These are phyloP conservation scores for Solenodon paradoxus DNA, from an alignment of 2,113 vertebrate genomes.

Conservation along the genomic window DNA sequence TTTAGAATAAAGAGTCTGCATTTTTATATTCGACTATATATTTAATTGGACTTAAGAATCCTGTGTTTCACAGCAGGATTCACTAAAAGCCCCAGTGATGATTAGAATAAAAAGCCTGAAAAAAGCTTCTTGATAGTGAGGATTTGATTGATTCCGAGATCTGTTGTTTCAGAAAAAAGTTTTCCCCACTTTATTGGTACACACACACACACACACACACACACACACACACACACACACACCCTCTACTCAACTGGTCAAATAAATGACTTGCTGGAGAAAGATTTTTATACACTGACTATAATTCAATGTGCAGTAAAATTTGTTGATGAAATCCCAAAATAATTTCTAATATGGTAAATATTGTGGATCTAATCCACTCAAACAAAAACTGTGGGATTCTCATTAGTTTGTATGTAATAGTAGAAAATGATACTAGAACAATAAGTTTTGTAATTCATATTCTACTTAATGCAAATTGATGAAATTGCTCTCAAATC, in stretches of 20 bases:
- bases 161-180: conserved; percentile 34
- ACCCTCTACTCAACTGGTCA: neutral
- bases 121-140: conserved; percentile 10
- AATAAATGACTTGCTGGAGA: conserved; percentile 53
- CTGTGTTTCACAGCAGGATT: conserved; percentile 45
- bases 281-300: conserved; percentile 61
- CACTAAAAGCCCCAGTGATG: neutral
- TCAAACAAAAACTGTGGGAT: neutral
- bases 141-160: conserved; percentile 57
- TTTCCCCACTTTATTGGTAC: neutral
- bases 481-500: neutral
- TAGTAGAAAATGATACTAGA: neutral
- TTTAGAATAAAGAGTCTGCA: conserved; percentile 7
- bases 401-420: neutral
- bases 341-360: conserved; percentile 42
- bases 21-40: conserved; percentile 51
- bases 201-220: neutral
- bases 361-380: neutral
- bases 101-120: conserved; percentile 37
- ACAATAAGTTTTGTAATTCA: neutral
- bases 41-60: conserved; percentile 56
- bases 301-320: conserved; percentile 52
- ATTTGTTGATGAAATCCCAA: conserved; percentile 56
- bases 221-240: neutral
- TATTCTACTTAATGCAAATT: neutral